Percentiles rank a stretch among this genome's conserved stretches.
phyloP scores from a whole-genome alignment of 2,888 invertebrate species.

The Seira ritae region DNA sequence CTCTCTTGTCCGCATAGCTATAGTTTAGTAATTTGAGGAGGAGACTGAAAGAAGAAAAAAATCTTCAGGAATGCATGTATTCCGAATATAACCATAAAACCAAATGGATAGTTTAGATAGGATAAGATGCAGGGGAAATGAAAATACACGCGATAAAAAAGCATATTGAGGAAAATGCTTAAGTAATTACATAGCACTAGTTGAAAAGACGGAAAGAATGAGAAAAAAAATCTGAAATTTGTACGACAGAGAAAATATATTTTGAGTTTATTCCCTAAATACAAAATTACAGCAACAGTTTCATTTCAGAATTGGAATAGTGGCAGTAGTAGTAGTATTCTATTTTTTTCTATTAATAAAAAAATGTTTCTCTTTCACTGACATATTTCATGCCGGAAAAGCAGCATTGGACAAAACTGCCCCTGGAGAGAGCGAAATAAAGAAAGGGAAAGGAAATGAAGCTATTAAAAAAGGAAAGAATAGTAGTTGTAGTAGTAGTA shows the following conservation, averaged over 20 bases:
- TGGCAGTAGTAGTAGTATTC: too few relatives aligned
- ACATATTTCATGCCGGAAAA: neutral
- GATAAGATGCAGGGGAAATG: too few relatives aligned
- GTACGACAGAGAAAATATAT: neutral
- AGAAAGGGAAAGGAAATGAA: constrained; percentile 22
- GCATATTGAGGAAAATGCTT: neutral
- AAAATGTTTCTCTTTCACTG: constrained; percentile 17
- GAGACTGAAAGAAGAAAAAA: neutral
- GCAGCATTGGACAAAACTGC: constrained; percentile 5
- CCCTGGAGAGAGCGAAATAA: constrained; percentile 12
- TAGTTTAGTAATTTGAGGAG: neutral
- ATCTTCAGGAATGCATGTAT: too few relatives aligned
- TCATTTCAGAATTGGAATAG: neutral
- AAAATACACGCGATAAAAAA: too few relatives aligned
- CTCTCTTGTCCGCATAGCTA: too few relatives aligned
- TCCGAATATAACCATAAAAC: too few relatives aligned
- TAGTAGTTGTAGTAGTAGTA: neutral
- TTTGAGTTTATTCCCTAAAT: neutral
- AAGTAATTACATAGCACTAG: neutral
- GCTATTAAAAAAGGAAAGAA: constrained; percentile 41
- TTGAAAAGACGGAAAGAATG: neutral
- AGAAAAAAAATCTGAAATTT: neutral
- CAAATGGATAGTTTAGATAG: too few relatives aligned
- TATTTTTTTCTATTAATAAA: constrained; percentile 6
- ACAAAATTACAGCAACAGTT: neutral